Evolutionary conservation across 1,140 invertebrate genomes (phyloP), one percentile per base, ranked within the genome.

Genomic region (Dryas iulia): DNA sequence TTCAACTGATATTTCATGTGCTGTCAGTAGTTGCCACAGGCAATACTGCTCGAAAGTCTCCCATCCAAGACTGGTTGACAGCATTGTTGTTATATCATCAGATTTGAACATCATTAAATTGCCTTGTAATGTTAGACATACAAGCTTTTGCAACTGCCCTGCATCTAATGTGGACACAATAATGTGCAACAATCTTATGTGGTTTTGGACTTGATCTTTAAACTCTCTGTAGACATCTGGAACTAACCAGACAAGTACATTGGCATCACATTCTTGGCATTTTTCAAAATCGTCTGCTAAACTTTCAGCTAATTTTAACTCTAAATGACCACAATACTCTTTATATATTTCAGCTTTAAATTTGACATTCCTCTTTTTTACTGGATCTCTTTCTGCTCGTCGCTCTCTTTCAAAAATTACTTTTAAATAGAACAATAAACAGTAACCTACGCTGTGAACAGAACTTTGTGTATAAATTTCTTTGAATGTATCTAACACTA

Each of bases 31-130:
- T 91, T 99, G 97, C 98, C 98, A 99, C 7, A 99, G 94, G 84
- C 97, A 99, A 83, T 97, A 97, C 83, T 99, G 98, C 87, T 99
- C 98, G 77, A 98, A 97, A 1, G 98, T 98, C 87, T 99, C 98
- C 98, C 98, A 99, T 62, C 95, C 94, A 59, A 99, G 92, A 83
- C 97, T 99, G 10, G 96, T 95, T 73, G 95, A 96, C 81, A 96
- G 81, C 82, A 97, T 93, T 30, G 93, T 92, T 30, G 94, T 94
- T 26, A 97, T 93, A 23, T 94, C 95, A 74, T 97, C 96, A 39
- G 94, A 94, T 81, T 96, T 96, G 54, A 97, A 94, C 94, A 97
- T 96, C 73, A 95, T 94, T 26, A 97, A 89, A 79, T 96, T 96
- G 53, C 97, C 97, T 90, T 98, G 97, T 74, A 98, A 93, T 73